Evolutionary conservation across 2,113 vertebrate species (phyloP).

Genomic region (Noctilio leporinus): DNA sequence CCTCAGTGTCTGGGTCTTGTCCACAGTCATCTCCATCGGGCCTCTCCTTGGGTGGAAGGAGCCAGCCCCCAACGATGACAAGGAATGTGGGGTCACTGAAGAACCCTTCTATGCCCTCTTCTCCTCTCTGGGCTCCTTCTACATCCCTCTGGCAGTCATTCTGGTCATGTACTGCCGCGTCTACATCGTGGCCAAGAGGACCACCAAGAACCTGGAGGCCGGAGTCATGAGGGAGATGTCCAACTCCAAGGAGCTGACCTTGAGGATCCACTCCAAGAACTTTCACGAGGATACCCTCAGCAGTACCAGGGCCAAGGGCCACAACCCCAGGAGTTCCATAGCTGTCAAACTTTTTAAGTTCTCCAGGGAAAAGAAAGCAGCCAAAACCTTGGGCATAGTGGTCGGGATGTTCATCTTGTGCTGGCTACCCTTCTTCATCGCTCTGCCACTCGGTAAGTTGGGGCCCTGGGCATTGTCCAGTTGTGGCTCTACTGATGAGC

Average conservation of each 20-base stretch:
- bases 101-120: constrained; percentile 97
- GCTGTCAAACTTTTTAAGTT: constrained; percentile 94
- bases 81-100: constrained; percentile 90
- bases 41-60: constrained; percentile 97
- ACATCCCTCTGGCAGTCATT: constrained; percentile 93
- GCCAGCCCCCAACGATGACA: constrained; percentile 89
- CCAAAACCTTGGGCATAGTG: constrained; percentile 94
- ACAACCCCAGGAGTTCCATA: constrained; percentile 89
- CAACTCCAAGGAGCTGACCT: constrained; percentile 92
- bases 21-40: constrained; percentile 96
- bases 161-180: constrained; percentile 96
- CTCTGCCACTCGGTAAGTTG: constrained; percentile 91
- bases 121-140: constrained; percentile 97
- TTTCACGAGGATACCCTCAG: constrained; percentile 85
- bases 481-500: background rate
- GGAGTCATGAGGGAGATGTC: constrained; percentile 96
- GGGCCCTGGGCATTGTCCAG: background rate
- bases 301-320: constrained; percentile 83
- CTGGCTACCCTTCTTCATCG: constrained; percentile 95
- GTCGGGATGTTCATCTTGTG: constrained; percentile 96
- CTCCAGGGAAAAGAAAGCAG: constrained; percentile 96
- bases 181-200: constrained; percentile 95
- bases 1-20: constrained; percentile 91
- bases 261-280: constrained; percentile 93
- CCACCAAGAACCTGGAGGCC: constrained; percentile 95